Base-by-base conservation (phyloP, 2,888 invertebrate species). In the Spisula subtruncata region DNA sequence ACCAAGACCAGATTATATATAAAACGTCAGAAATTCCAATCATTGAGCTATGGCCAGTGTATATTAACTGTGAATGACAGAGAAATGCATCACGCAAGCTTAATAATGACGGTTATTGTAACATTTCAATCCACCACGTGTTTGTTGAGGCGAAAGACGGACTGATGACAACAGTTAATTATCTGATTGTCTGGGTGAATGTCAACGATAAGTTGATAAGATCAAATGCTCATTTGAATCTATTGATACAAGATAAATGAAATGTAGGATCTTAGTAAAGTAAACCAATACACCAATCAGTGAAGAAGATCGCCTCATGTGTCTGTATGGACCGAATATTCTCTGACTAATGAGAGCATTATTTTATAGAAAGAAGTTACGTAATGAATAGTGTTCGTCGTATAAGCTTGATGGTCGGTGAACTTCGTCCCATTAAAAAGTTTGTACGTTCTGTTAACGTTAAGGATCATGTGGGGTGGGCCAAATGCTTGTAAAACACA, bases 201-300 rank as follows among this genome's bases (percentile, higher is more conserved):
- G 60, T 25, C 2, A 66, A 66, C 60, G 25, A n/a, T 25, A 66
- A 60, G 25, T 25, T 66, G 60, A 25, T 66, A 25, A 66, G 10
- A 25, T 25, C 60, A 66, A n/a, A 66, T 25, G 25, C 6, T 66
- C 25, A 66, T 66, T 25, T n/a, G 60, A 25, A 25, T 4, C 25
- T 25, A 66, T 66, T 25, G 60, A 66, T 66, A 66, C n/a, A 60
- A 60, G 60, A 66, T 66, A 25, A 66, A 66, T n/a, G n/a, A 25
- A 66, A 66, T 66, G 8, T 6, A 66, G n/a, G 1, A 66, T 25
- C n/a, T 25, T 25, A 66, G 20, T 25, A 66, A 25, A 4, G n/a
- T 25, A 4, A 66, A 66, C 60, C 12, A 1, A 66, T n/a, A 66
- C 60, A 25, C n/a, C 60, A 66, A 66, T 66, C 60, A 66, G 25